phyloP scores from a whole-genome alignment of 1,140 invertebrate genomes.

The Bombus confusus region DNA sequence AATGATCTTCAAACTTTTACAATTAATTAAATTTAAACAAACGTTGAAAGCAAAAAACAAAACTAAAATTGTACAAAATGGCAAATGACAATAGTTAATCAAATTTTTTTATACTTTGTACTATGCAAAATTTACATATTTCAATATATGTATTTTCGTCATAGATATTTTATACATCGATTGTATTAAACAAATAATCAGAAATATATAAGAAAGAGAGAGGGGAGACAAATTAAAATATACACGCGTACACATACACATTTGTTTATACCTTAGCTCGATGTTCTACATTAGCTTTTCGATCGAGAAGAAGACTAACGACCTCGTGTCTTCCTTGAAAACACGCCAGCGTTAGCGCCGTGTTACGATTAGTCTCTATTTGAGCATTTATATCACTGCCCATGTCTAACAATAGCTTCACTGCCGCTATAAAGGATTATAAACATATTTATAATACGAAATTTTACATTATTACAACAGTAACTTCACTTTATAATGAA shows the following conservation, averaged over 20 bases:
- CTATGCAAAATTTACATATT: not conserved
- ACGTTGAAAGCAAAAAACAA: not conserved
- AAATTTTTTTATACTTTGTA: not conserved
- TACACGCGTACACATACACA: not conserved
- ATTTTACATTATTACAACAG: conserved; percentile 6
- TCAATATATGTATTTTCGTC: not conserved
- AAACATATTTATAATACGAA: not conserved
- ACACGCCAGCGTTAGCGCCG: conserved; percentile 98
- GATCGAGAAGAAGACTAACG: conserved; percentile 96
- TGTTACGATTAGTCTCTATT: conserved; percentile 99
- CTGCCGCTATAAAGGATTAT: conserved; percentile 85
- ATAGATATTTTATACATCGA: not conserved
- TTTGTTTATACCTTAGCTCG: conserved; percentile 91
- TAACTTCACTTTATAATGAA: conserved; percentile 12
- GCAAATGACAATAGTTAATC: not conserved
- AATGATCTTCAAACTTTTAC: not conserved
- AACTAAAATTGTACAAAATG: not conserved
- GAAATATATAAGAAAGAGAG: not conserved
- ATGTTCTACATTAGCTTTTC: conserved; percentile 99
- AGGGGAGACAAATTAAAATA: not conserved
- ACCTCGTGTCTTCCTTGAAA: conserved; percentile 99
- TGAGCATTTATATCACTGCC: conserved; percentile 99
- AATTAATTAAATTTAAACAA: not conserved
- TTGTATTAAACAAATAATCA: not conserved
- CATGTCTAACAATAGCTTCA: conserved; percentile 96